A percentile compares a stretch with the other conserved stretches of the same genome.
Conservation (phyloP, 1,140 invertebrate species). For the Zaprionus africanus region DNA sequence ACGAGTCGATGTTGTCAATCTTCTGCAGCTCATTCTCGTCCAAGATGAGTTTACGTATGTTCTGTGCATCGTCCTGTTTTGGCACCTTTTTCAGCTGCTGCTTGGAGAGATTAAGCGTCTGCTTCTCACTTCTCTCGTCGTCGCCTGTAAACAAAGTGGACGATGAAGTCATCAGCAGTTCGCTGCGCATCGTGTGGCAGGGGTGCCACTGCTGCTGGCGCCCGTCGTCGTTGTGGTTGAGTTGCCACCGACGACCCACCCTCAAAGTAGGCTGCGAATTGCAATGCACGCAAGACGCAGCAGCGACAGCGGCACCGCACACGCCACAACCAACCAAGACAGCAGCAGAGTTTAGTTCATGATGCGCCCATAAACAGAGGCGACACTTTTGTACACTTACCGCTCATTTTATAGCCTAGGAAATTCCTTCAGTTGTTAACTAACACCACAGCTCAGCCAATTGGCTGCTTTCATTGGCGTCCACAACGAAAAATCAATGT, state of each 20-base stretch:
- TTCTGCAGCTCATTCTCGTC: conserved; percentile 95
- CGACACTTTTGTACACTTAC: conserved; percentile 23
- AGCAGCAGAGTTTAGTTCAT: neutral
- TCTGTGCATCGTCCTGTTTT: conserved; percentile 88
- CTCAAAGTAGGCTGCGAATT: conserved; percentile 51
- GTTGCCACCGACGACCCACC: conserved; percentile 26
- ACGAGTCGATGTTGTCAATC: conserved; percentile 94
- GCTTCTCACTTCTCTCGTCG: conserved; percentile 70
- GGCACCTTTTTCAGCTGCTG: conserved; percentile 90
- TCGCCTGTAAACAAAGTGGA: conserved; percentile 53
- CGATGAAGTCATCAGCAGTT: conserved; percentile 51
- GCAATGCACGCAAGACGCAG: conserved; percentile 30
- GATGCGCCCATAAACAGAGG: neutral
- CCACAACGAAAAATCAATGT: conserved; percentile 55
- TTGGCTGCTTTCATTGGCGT: conserved; percentile 40
- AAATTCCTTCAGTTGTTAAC: conserved; percentile 35
- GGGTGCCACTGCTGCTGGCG: conserved; percentile 11
- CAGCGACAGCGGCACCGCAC: neutral
- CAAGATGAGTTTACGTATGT: conserved; percentile 90
- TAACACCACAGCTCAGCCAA: conserved; percentile 21
- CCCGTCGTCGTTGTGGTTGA: conserved; percentile 12
- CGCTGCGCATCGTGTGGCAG: conserved; percentile 23
- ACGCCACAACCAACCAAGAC: neutral
- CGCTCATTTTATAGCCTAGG: conserved; percentile 38
- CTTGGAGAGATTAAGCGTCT: conserved; percentile 87